Base-by-base conservation (phyloP, 1,140 invertebrate genomes). In the Rhopalosiphum padi region DNA sequence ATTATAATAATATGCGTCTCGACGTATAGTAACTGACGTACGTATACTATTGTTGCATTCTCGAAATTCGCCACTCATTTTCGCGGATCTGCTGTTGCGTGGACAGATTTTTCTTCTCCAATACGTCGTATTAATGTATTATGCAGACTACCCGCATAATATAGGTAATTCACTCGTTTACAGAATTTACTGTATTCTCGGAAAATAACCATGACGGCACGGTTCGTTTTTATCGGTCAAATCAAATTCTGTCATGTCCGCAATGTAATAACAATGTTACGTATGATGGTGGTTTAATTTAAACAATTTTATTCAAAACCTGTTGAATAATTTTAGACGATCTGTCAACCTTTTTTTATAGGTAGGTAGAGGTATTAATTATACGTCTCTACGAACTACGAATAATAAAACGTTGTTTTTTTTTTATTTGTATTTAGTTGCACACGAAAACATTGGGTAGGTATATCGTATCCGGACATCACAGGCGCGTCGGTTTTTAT, bases 241-340 rank as follows among this genome's bases (percentile, higher is more conserved):
- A 41, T 86, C n/a, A 46, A 88, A 41, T 86, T 86, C 85, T 1
- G 30, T 35, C 7, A 8, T 88, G 30, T 48, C 18, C n/a, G 15
- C 46, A 46, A 8, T 25, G 41, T 48, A 43, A 46, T 85, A 30
- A 8, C 43, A 15, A 7, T 8, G 30, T 77, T 85, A 41, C 22
- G 82, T 48, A n/a, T 22, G 7, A n/a, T 51, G 4, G 35, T 41
- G 37, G 35, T 89, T 21, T 41, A 53, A 89, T 89, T 55, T 55
- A 89, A 89, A 55, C 35, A 55, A 89, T 89, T 55, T 89, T 88
- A 89, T 53, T 89, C 88, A 53, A 55, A 48, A n/a, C n/a, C 88
- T 23, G 51, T 53, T 37, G 88, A 89, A 89, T 89, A 55, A 89
- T 55, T 89, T 55, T 15, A 55, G 51, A 37, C 35, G 23, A 25